phyloP scores from a whole-genome alignment of 2,113 vertebrate genomes.

The Crotophaga sulcirostris region DNA sequence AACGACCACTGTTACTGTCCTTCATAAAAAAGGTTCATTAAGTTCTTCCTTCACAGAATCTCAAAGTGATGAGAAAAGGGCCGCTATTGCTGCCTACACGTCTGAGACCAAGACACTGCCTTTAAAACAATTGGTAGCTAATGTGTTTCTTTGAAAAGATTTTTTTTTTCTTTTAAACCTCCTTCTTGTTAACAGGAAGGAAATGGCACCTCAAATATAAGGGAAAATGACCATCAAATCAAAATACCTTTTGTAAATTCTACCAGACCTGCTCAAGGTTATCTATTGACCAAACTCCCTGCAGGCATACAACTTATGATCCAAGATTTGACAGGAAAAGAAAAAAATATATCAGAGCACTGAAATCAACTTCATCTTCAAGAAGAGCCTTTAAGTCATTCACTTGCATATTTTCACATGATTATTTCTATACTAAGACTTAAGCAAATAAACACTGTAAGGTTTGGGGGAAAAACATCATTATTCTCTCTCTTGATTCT shows the following conservation, averaged over 20 bases:
- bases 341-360: background rate
- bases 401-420: background rate
- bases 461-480: background rate
- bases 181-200: background rate
- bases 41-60: background rate
- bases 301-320: background rate
- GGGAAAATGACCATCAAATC: background rate
- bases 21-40: background rate
- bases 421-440: background rate
- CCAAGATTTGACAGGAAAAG: background rate
- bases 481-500: background rate
- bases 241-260: background rate
- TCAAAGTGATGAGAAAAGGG: background rate
- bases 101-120: background rate
- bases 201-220: background rate
- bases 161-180: background rate
- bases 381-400: background rate
- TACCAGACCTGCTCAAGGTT: background rate
- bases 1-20: background rate
- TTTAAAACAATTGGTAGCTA: background rate
- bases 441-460: background rate
- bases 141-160: background rate
- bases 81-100: background rate
- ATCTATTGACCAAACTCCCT: background rate
- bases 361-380: background rate